Percentiles rank a stretch among this genome's conserved stretches.
phyloP scores from a whole-genome alignment of 1,140 invertebrate species.

The Musca domestica region DNA sequence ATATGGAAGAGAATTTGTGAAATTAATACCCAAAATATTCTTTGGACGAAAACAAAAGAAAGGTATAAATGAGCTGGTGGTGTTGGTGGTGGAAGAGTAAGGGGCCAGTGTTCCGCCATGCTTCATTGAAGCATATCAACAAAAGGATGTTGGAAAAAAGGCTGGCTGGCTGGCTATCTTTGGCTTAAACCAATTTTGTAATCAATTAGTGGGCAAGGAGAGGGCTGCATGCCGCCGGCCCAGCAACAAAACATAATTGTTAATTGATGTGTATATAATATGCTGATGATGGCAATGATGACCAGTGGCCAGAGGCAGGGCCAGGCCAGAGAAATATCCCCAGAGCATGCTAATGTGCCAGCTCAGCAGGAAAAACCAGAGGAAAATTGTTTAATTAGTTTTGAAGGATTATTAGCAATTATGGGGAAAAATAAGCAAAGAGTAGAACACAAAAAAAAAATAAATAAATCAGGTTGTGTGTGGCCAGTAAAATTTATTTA shows the following conservation, averaged over 20 bases:
- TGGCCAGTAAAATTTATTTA: too few relatives aligned
- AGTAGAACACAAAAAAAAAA: background rate
- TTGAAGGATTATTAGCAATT: constrained; percentile 16
- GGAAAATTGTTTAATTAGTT: constrained; percentile 17
- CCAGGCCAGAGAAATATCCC: too few relatives aligned
- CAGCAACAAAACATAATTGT: constrained; percentile 7
- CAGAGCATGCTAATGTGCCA: background rate
- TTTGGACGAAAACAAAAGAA: constrained; percentile 1
- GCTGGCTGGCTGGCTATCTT: background rate
- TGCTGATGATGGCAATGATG: background rate
- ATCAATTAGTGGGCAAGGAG: background rate
- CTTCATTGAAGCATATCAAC: too few relatives aligned
- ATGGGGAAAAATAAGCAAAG: background rate
- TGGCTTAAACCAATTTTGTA: background rate
- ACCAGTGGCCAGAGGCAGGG: background rate
- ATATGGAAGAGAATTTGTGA: background rate
- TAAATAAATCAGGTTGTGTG: background rate
- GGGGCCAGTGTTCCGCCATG: background rate
- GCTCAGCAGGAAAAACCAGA: background rate
- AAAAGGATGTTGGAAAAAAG: too few relatives aligned
- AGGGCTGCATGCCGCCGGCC: background rate
- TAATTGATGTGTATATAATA: constrained; percentile 17
- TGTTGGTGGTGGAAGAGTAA: too few relatives aligned
- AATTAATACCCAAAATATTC: background rate
- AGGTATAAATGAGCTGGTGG: too few relatives aligned